Evolutionary conservation across 2,113 vertebrate genomes (phyloP).

Genomic region (Melanostigma gelatinosum): DNA sequence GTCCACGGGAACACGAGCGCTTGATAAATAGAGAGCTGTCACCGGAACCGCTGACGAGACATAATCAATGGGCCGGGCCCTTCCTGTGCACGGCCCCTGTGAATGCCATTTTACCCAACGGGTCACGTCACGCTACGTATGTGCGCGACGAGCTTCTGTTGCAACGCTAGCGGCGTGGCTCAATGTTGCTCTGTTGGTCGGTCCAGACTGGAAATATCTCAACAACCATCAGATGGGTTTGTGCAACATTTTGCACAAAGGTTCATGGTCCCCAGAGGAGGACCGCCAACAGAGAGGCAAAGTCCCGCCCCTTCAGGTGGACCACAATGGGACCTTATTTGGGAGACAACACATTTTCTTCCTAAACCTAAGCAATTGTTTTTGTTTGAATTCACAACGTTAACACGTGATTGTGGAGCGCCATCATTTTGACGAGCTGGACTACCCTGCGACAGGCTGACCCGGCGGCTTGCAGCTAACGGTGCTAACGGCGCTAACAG

Average conservation of each 20-base stretch:
- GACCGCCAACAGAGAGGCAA: too few species aligned
- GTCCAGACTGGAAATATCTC: not conserved
- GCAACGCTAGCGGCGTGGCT: not conserved
- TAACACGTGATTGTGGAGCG: not conserved
- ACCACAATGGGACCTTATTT: too few species aligned
- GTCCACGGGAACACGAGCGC: conserved; percentile 50
- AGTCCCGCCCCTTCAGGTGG: not conserved
- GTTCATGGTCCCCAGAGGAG: not conserved
- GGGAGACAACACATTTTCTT: too few species aligned
- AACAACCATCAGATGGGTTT: not conserved
- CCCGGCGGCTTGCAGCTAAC: not conserved
- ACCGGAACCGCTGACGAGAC: conserved; percentile 59
- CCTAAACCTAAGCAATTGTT: not conserved
- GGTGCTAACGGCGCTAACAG: not conserved
- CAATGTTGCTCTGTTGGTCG: not conserved
- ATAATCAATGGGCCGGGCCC: conserved; percentile 59
- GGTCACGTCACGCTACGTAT: not conserved
- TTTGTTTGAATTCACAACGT: not conserved
- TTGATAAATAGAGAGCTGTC: conserved; percentile 67
- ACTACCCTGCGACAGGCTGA: not conserved
- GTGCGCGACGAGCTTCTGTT: not conserved
- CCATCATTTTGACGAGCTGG: too few species aligned
- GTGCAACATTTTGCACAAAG: not conserved
- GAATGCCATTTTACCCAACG: not conserved
- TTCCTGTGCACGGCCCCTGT: not conserved